Percentiles rank a stretch among this genome's conserved stretches.
These are phyloP conservation scores for Panthera tigris DNA, from an alignment of 2,113 vertebrate genomes.

Conservation along the genomic window DNA sequence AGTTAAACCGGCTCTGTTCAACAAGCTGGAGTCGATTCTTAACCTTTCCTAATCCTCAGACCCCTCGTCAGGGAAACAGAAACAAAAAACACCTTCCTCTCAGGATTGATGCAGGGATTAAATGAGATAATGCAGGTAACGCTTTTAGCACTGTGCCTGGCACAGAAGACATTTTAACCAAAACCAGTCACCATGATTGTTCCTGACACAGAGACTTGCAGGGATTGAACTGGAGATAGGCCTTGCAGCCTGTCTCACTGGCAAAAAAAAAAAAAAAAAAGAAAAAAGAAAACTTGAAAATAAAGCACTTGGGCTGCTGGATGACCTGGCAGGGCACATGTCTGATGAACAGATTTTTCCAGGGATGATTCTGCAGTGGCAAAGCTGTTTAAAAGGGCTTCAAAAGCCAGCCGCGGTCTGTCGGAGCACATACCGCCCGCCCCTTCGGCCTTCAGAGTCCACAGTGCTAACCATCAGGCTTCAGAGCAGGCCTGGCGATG, in stretches of 20 bases:
- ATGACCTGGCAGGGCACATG: slow-evolving; percentile 31
- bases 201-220: background rate
- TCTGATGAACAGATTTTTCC: slow-evolving; percentile 60
- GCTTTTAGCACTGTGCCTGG: background rate
- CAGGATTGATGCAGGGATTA: background rate
- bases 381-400: slow-evolving; percentile 39
- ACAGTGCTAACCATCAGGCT: background rate
- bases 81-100: background rate
- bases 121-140: background rate
- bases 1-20: background rate
- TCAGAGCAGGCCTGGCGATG: background rate
- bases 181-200: background rate
- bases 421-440: background rate
- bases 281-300: background rate
- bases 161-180: background rate
- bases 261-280: background rate
- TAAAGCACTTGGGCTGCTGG: background rate
- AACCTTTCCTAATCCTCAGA: background rate
- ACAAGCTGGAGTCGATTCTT: background rate
- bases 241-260: background rate
- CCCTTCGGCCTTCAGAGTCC: background rate
- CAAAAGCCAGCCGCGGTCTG: background rate
- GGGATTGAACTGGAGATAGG: background rate
- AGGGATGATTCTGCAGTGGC: background rate
- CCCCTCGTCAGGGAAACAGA: background rate